Base-by-base conservation (phyloP, 2,797 vertebrate species). In the Mastacembelus armatus region DNA sequence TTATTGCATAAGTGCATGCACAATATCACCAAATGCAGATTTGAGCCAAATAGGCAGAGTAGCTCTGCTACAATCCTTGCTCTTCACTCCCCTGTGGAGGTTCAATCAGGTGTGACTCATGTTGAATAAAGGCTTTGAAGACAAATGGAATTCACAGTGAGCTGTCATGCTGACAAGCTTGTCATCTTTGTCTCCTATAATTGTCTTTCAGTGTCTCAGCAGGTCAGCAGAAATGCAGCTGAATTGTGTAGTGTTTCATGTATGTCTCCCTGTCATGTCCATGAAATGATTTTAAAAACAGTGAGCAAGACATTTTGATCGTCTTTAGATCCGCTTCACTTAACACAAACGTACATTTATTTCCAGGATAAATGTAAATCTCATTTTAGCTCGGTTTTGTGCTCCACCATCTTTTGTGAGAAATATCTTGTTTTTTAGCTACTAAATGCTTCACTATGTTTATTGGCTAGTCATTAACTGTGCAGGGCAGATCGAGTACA, bases 61-160 rank as follows among this genome's bases (percentile, higher is more conserved):
- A 18, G 36, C 70, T 42, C 38, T 45, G 52, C 38, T 19, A 2
- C 40, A 57, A 58, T 48, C 36, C 27, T 21, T 40, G 55, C 68
- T 74, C 63, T 74, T 73, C 63, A 54, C 82, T 66, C 59, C 57
- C 74, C 75, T 52, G 71, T 27, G 67, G 81, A 68, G 61, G 66
- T 75, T 87, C 85, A 85, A 57, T 88, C 86, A 88, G 88, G 81
- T 88, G 85, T 86, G 82, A 87, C 85, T 86, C 73, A 68, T 50
- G 64, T 78, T 63, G 84, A 85, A 88, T 74, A 71, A 80, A 85
- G 63, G 63, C 80, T 78, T 48, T 59, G 81, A 81, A 79, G 86
- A 89, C 87, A 86, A 90, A 88, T 85, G 71, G 78, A 71, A 88
- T 88, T 88, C 84, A 77, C 77, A 82, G 80, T 43, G 66, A 85